Base-by-base conservation (phyloP, 2,113 vertebrate species). In the Pseudonaja textilis region DNA sequence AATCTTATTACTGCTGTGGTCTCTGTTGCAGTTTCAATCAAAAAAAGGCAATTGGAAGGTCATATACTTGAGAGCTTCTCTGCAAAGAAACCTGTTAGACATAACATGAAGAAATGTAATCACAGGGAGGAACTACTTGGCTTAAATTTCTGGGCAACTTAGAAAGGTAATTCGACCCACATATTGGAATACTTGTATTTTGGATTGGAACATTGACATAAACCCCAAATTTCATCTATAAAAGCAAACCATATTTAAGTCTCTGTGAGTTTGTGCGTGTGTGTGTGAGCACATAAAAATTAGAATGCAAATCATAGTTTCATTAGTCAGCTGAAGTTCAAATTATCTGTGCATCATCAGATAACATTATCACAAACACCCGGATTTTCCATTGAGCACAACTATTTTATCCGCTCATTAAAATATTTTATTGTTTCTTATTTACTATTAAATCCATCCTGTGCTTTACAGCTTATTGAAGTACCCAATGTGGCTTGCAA, bases 21-120 rank as follows among this genome's bases (percentile, higher is more conserved):
- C 97, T 98, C 97, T 97, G 96, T 97, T 96, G 97, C 96, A 97
- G 97, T 97, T 98, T 97, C 97, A 97, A 97, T 98, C 98, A 98
- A 97, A 98, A 47, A 81, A 97, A 97, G 97, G 97, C 98, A 98
- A 98, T 98, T 97, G 98, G 96, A 96, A 97, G 96, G 97, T 97
- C 98, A 97, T 97, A 97, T 96, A 97, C 97, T 97, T 88, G 94
- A 96, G 97, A 97, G 96, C 96, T 97, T 96, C 96, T 96, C 96
- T 94, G 93, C 95, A 96, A 94, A 96, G 93, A 85, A 94, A 86
- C 94, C 95, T 96, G 96, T 96, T 96, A 96, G 96, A 96, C 94
- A 92, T 93, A 93, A 64, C 92, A 94, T 95, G 55, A 85, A 47
- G 90, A 95, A 96, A 95, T 95, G 88, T 93, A 96, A 95, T 81